Evolutionary conservation across 2,888 invertebrate genomes (phyloP).

Genomic region (Pheosia gnoma): DNA sequence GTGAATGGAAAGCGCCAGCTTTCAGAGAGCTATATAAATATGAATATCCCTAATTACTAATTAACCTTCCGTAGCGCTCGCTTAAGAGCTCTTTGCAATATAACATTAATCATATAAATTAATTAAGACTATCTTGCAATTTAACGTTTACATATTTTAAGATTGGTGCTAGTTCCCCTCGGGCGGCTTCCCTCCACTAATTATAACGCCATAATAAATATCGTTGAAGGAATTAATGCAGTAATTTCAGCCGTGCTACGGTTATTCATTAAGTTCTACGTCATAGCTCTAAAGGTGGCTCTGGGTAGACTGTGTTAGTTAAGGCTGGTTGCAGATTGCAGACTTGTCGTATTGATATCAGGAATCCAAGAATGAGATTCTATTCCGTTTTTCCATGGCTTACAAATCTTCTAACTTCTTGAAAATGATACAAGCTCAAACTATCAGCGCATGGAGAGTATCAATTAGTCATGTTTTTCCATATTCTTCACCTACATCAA

Average conservation of each 20-base stretch:
- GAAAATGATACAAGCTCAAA: no score
- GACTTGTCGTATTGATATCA: neutral
- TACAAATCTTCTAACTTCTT: no score
- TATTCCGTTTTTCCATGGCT: neutral
- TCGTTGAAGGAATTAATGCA: constrained; percentile 53
- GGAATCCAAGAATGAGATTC: neutral
- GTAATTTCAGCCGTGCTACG: constrained; percentile 47
- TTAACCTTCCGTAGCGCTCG: neutral
- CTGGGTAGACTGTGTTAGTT: neutral
- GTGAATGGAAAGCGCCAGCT: no score
- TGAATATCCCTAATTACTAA: constrained; percentile 3
- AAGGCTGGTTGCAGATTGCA: constrained; percentile 19
- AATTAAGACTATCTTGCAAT: constrained; percentile 26
- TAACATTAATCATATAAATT: constrained; percentile 39
- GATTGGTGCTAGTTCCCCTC: constrained; percentile 24
- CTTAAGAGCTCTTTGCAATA: constrained; percentile 8
- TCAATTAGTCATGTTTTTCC: no score
- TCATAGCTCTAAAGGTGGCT: constrained; percentile 42
- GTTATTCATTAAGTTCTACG: constrained; percentile 52
- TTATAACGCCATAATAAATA: constrained; percentile 58
- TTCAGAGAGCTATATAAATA: neutral
- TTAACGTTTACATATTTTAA: constrained; percentile 36
- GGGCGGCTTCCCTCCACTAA: constrained; percentile 37
- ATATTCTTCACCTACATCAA: no score
- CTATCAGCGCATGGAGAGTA: no score